Base-by-base conservation (phyloP, 2,113 vertebrate genomes). In the Raja brachyura region DNA sequence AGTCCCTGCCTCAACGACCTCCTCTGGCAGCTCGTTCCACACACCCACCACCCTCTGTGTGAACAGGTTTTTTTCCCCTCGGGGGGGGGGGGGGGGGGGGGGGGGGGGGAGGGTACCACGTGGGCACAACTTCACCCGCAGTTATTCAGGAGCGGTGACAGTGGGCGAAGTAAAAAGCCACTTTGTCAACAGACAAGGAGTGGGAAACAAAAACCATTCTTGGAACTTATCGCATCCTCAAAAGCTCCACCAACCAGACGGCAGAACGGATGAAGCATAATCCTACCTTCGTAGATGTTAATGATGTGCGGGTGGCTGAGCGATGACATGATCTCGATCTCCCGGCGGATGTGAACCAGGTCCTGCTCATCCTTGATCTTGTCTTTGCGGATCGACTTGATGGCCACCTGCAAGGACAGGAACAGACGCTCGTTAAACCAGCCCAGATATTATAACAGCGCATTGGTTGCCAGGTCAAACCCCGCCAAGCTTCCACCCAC, bases 241-340 rank as follows among this genome's bases (percentile, higher is more conserved):
- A 66, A 66, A 14, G 5, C 14, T n/a, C 81, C n/a, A n/a, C 13
- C 59, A 4, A 20, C 4, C 93, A 78, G 56, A 2, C 39, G 20
- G 3, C 39, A 25, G 6, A 6, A 61, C 1, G 6, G 5, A 18
- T 5, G 2, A 18, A 20, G 28, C 59, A 56, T n/a, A 88, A 28
- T 13, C 93, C 93, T 96, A 99, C 99, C 99, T 98, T 99, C 99
- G 0, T 99, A 98, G 94, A 99, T 98, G 83, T 97, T 96, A 70
- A 98, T 98, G 96, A 99, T 98, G 95, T 99, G 97, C 0, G 98
- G 98, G 94, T 99, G 99, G 94, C 97, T 97, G 93, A 99, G 97
- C 0, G 98, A 98, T 0, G 98, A 99, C 98, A 99, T 99, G 96
- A 99, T 98, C 96, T 99, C 99, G 0, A 99, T 99, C 96, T 99